Percentiles rank a stretch among this genome's conserved stretches.
Conservation (phyloP, 2,888 invertebrate genomes). For the Hymenopus coronatus region DNA sequence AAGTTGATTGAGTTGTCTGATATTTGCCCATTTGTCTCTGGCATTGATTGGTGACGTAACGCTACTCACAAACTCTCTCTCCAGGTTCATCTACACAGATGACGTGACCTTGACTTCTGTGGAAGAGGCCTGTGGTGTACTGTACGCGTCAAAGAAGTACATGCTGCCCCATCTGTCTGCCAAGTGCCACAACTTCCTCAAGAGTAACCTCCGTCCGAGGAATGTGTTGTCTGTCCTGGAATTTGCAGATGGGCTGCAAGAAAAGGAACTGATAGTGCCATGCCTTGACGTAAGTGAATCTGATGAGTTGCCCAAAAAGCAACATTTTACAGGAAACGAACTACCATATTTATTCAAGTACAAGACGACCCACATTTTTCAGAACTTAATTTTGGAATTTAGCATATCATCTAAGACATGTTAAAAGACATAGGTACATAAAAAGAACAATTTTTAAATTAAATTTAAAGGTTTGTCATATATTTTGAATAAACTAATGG, state of each 20-base stretch:
- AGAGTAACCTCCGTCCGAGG: slow-evolving; percentile 54
- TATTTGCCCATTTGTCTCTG: too few species aligned
- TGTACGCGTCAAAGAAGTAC: slow-evolving; percentile 66
- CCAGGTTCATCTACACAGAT: slow-evolving; percentile 59
- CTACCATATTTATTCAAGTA: too few species aligned
- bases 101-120: slow-evolving; percentile 54
- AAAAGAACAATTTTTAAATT: too few species aligned
- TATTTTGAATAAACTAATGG: too few species aligned
- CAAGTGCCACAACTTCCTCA: slow-evolving; percentile 54
- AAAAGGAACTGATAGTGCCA: slow-evolving; percentile 50
- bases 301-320: too few species aligned
- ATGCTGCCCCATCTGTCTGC: slow-evolving; percentile 48
- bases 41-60: too few species aligned
- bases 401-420: too few species aligned
- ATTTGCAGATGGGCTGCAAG: slow-evolving; percentile 60
- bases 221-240: slow-evolving; percentile 59
- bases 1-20: slow-evolving; percentile 37
- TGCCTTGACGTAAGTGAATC: slow-evolving; percentile 48
- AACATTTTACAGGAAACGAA: too few species aligned
- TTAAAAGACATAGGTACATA: too few species aligned
- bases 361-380: too few species aligned
- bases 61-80: neutral
- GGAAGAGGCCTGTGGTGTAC: slow-evolving; percentile 59
- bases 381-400: too few species aligned
- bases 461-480: too few species aligned